Percentiles rank a stretch among this genome's conserved stretches.
Conservation (phyloP, 2,113 vertebrate species). For the Odocoileus virginianus region DNA sequence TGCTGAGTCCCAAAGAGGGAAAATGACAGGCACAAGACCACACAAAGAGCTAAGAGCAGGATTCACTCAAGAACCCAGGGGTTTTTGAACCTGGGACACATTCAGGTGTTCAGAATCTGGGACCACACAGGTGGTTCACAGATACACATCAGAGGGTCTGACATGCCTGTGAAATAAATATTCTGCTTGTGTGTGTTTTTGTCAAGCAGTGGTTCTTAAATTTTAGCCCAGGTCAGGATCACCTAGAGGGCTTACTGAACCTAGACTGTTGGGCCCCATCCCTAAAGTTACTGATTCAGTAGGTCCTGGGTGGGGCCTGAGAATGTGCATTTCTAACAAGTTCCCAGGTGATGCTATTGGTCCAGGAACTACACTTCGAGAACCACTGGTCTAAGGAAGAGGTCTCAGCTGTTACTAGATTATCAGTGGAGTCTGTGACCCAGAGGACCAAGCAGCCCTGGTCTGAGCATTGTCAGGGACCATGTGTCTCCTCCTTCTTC, state of each 20-base stretch:
- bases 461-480: neutral
- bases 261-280: neutral
- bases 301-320: neutral
- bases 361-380: neutral
- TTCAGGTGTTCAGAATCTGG: neutral
- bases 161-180: neutral
- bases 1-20: neutral
- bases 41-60: neutral
- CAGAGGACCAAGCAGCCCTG: neutral
- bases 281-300: neutral
- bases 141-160: neutral
- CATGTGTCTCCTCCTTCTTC: accelerated
- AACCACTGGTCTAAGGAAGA: neutral
- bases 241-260: neutral
- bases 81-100: neutral
- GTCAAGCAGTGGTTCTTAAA: neutral
- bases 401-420: neutral
- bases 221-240: neutral
- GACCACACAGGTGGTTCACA: too few relatives aligned
- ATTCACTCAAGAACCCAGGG: neutral
- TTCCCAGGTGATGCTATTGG: neutral
- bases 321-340: neutral
- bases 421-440: accelerated
- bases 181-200: neutral
- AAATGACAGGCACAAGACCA: neutral